Conservation (phyloP, 2,797 vertebrate species). For the Benthosema pterotum region DNA sequence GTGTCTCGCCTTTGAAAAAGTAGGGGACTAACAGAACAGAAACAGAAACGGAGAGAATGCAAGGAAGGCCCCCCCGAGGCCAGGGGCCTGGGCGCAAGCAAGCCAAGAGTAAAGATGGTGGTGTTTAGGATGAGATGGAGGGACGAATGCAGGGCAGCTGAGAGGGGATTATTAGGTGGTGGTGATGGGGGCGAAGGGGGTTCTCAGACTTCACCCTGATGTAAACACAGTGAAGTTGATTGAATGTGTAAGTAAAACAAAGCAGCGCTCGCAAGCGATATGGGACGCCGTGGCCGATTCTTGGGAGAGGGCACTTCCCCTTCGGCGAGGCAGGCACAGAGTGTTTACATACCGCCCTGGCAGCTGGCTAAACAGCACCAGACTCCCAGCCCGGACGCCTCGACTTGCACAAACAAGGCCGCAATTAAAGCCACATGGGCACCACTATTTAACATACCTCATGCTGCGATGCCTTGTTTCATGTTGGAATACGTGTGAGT, state of each 20-base stretch:
- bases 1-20: neutral
- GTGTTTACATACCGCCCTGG: constrained; percentile 71
- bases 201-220: constrained; percentile 21
- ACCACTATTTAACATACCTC: constrained; percentile 14
- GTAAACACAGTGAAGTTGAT: constrained; percentile 39
- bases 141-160: no score
- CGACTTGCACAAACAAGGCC: constrained; percentile 56
- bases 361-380: constrained; percentile 60
- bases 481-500: constrained; percentile 8
- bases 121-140: neutral
- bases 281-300: constrained; percentile 12
- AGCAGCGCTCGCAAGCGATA: constrained; percentile 21
- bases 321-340: constrained; percentile 9
- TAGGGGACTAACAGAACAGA: no score
- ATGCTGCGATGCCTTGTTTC: constrained; percentile 14
- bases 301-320: constrained; percentile 12
- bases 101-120: neutral
- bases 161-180: neutral
- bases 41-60: neutral
- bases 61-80: neutral
- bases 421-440: constrained; percentile 61
- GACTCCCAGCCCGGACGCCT: constrained; percentile 36
- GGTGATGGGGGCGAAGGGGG: neutral
- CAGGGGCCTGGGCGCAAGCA: neutral
- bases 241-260: constrained; percentile 31